Conservation (phyloP, 2,888 invertebrate genomes). For the Dyspetes luteomarginatus region DNA sequence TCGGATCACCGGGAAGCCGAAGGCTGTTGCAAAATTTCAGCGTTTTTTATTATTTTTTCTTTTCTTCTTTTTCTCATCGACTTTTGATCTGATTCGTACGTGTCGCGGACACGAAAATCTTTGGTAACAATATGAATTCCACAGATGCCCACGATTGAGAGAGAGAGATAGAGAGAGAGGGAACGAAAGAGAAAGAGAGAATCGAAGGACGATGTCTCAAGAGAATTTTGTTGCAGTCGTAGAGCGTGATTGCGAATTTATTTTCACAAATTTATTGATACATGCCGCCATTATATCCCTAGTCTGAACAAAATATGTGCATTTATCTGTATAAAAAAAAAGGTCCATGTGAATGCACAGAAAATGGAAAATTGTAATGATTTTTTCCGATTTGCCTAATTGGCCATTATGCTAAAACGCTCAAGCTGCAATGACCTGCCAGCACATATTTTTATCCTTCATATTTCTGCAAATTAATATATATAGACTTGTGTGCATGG, state of each 20-base stretch:
- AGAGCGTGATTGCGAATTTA: conserved; percentile 41
- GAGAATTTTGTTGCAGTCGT: conserved; percentile 30
- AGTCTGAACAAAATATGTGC: too few species aligned
- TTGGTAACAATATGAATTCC: conserved; percentile 56
- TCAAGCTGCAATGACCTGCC: too few species aligned
- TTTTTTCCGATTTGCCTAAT: too few species aligned
- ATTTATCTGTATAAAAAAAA: too few species aligned
- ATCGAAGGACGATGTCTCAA: conserved; percentile 41
- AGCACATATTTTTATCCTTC: too few species aligned
- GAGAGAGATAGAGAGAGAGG: too few species aligned
- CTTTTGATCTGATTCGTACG: conserved; percentile 49
- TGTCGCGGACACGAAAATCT: conserved; percentile 26
- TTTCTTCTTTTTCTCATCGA: neutral
- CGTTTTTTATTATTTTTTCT: conserved; percentile 24
- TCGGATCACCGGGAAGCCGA: conserved; percentile 28
- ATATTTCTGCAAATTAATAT: neutral
- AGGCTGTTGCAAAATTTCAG: conserved; percentile 52
- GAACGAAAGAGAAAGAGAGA: too few species aligned
- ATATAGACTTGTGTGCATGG: neutral
- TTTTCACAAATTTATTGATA: conserved; percentile 25
- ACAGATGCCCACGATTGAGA: conserved; percentile 49
- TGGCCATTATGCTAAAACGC: too few species aligned
- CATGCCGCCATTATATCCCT: neutral
- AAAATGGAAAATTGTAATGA: too few species aligned
- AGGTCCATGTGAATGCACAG: too few species aligned